Conservation (phyloP, 2,113 vertebrate species). For the Engraulis encrasicolus region DNA sequence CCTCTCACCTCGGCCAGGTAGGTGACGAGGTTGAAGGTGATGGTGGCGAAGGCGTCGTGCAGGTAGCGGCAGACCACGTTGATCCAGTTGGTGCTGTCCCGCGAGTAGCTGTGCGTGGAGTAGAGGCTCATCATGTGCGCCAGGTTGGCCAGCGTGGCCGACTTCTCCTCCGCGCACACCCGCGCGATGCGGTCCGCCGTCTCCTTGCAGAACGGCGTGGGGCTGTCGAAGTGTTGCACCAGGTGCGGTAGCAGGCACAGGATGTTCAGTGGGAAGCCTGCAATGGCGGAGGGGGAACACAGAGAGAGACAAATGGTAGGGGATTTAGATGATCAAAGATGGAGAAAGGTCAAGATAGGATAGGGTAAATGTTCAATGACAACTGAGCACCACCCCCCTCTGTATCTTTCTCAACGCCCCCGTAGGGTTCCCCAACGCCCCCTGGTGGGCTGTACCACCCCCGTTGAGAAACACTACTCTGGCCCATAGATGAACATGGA, state of each 20-base stretch:
- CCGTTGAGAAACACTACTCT: no score
- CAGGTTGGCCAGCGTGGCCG: constrained; percentile 90
- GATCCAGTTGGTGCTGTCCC: constrained; percentile 97
- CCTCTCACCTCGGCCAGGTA: constrained; percentile 91
- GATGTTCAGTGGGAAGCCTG: constrained; percentile 97
- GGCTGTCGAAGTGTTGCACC: constrained; percentile 98
- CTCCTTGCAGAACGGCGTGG: constrained; percentile 96
- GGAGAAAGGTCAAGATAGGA: no score
- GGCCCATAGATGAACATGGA: no score
- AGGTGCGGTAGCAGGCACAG: constrained; percentile 97
- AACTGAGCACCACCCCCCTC: no score
- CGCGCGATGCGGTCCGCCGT: constrained; percentile 96
- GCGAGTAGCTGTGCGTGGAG: constrained; percentile 95
- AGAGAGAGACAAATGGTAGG: constrained; percentile 17
- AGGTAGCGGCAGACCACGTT: constrained; percentile 97
- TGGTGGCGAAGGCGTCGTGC: constrained; percentile 93
- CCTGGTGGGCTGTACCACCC: no score
- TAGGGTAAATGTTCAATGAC: no score
- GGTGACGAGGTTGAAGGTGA: constrained; percentile 92
- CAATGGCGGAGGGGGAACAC: constrained; percentile 24
- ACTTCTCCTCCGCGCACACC: constrained; percentile 93
- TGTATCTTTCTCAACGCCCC: no score
- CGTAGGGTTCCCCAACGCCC: no score
- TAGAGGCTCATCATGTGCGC: constrained; percentile 99
- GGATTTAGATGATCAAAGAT: no score